Conservation (phyloP, 2,113 vertebrate species). For the Canis aureus region DNA sequence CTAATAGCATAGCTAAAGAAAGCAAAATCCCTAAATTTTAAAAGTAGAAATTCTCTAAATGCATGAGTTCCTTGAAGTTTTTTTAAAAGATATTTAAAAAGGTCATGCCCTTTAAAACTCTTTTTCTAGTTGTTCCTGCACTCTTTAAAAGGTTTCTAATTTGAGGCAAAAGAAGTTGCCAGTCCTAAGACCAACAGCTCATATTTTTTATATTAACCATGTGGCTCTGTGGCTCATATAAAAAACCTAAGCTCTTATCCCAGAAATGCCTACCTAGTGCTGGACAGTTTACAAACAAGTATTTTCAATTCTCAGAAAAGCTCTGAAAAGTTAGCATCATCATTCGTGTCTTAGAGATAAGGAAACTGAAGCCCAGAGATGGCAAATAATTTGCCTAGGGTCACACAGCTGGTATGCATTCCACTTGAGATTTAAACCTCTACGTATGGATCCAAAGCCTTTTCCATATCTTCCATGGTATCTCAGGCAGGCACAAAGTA, state of each 20-base stretch:
- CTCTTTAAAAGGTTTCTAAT: constrained; percentile 25
- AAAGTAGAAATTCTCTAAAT: not conserved
- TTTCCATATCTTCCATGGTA: not conserved
- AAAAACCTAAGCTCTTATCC: not conserved
- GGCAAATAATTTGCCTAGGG: not conserved
- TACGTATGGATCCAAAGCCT: not conserved
- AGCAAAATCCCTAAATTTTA: not conserved
- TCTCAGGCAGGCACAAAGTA: not conserved
- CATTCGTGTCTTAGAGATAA: not conserved
- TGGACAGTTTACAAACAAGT: not conserved
- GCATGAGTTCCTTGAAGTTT: not conserved
- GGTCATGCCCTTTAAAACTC: not conserved
- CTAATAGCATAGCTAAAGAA: not conserved
- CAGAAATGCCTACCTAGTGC: not conserved
- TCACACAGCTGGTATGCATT: not conserved
- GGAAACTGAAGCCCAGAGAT: not conserved
- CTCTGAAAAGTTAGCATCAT: not conserved
- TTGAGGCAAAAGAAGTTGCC: not conserved
- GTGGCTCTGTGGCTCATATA: not conserved
- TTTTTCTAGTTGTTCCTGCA: constrained; percentile 31
- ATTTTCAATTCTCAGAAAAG: not conserved
- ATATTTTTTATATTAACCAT: not conserved
- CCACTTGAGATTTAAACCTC: not conserved
- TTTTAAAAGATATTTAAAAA: constrained; percentile 31
- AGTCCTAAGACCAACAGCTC: not conserved